A percentile compares a stretch with the other conserved stretches of the same genome.
Evolutionary conservation across 2,113 vertebrate species (phyloP).

Genomic region (Oreocharis arfaki): DNA sequence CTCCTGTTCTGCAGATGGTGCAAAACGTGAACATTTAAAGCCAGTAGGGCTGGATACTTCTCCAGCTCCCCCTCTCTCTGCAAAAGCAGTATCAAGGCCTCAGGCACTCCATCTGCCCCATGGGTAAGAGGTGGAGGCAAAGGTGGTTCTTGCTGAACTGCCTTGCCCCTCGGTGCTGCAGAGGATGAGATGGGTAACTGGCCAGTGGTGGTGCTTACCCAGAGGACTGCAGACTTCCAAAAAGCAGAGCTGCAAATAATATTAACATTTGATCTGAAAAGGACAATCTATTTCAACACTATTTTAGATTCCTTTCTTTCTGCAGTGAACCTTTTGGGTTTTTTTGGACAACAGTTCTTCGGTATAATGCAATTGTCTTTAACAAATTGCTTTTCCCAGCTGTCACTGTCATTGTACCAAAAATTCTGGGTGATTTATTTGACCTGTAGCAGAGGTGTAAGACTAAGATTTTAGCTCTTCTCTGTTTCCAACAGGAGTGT

Average conservation of each 20-base stretch:
- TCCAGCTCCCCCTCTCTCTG: neutral
- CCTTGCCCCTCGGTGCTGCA: rapidly evolving
- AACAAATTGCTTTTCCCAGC: neutral
- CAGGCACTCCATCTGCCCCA: neutral
- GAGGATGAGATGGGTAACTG: neutral
- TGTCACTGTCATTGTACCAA: neutral
- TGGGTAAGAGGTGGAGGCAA: neutral
- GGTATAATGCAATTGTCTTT: neutral
- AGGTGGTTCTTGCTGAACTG: neutral
- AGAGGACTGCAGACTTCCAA: neutral
- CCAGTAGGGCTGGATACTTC: neutral
- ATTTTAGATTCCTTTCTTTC: neutral
- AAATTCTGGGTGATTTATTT: neutral
- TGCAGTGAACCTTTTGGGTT: neutral
- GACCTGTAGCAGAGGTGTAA: neutral
- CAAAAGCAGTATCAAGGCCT: neutral
- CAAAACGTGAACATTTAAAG: neutral
- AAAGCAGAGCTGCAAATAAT: neutral
- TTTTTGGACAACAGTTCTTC: neutral
- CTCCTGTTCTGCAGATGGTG: neutral
- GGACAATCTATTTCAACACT: neutral
- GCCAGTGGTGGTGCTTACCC: neutral
- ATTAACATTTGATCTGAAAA: neutral
- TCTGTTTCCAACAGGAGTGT: neutral
- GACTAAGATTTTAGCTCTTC: neutral